Base-by-base conservation (phyloP, 1,140 invertebrate species). In the Drosophila virilis region DNA sequence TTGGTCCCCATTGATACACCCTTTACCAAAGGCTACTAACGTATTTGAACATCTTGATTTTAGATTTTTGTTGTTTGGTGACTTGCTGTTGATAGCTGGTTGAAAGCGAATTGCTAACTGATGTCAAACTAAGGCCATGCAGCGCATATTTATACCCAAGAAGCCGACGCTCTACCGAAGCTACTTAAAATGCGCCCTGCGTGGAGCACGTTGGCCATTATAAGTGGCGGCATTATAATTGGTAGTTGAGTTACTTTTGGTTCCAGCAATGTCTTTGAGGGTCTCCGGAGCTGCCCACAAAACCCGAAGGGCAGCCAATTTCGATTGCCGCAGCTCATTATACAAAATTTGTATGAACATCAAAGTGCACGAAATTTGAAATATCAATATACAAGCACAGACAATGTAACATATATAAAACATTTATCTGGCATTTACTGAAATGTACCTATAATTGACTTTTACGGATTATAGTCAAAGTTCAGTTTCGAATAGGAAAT, bases 31-130 rank as follows among this genome's bases (percentile, higher is more conserved):
- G 8, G 17, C 2, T 60, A 80, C 90, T 92, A 52, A 91, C 90
- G 79, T 72, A 91, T 81, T 91, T 92, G 78, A 89, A 91, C 90
- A 91, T 91, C 57, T 70, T 88, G 64, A 54, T 37, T 62, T 28
- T 62, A 17, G 42, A 58, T 68, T 55, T 74, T 15, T 57, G 32
- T 35, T 65, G 55, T 42, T 82, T 66, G 32, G 6, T 64, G 32
- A 6, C 37, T 52, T 32, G 50, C 50, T 74, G 61, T 28, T 45
- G 68, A 42, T 43, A 38, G 45, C 46, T 60, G 46, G 10, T 71
- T 75, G 64, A 73, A 71, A 77, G 76, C 83, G 52, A 55, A 74
- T 46, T 32, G 61, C 76, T 77, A 62, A 88, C 83, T 88, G 83
- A 88, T 88, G 69, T 57, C 62, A 55, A 74, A 13, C 50, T 61